Conservation (phyloP, 2,797 vertebrate species). For the Bovichtus variegatus region DNA sequence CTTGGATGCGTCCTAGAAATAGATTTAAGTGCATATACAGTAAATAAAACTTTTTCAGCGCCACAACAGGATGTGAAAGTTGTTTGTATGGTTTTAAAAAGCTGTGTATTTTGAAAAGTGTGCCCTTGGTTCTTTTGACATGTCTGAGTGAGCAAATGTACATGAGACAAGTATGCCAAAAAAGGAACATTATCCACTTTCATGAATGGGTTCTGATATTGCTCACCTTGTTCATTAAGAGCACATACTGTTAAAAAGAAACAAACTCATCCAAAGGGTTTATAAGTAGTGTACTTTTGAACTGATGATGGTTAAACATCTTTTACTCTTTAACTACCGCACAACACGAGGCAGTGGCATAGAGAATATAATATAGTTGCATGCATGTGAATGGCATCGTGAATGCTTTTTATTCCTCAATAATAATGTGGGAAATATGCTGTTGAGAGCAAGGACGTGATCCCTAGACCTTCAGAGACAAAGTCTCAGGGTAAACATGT, state of each 20-base stretch:
- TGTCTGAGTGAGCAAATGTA: not conserved
- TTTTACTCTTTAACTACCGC: not conserved
- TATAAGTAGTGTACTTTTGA: not conserved
- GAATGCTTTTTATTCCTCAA: slow-evolving; percentile 4
- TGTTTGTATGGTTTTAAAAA: not conserved
- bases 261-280: not conserved
- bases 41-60: too few species aligned
- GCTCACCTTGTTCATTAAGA: not conserved
- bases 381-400: not conserved
- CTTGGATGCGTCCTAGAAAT: too few species aligned
- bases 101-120: not conserved
- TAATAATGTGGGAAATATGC: not conserved
- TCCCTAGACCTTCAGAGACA: not conserved
- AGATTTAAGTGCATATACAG: too few species aligned
- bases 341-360: not conserved
- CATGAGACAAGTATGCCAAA: not conserved
- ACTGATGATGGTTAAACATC: not conserved
- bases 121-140: slow-evolving; percentile 7
- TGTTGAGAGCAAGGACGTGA: slow-evolving; percentile 13
- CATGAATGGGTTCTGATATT: not conserved
- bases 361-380: not conserved
- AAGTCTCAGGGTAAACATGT: not conserved
- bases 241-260: not conserved
- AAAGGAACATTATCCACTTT: not conserved
- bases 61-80: not conserved